These are phyloP conservation scores for Cyprinella venusta DNA, from an alignment of 2,797 vertebrate genomes.

Conservation along the genomic window DNA sequence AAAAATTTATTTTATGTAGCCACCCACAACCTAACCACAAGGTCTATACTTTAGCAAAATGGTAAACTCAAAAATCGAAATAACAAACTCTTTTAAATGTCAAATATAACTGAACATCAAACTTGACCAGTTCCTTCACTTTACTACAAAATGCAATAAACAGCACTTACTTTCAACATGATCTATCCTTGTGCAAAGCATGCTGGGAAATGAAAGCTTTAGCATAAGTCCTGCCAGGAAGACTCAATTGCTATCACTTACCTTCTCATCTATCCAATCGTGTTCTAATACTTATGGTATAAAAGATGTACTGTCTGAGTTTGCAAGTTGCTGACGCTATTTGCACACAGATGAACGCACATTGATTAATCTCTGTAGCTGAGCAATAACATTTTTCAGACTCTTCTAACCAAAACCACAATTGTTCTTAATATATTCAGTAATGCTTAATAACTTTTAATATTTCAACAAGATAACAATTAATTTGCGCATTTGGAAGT, in stretches of 20 bases:
- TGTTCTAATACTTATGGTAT: too few relatives aligned
- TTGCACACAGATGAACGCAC: not conserved
- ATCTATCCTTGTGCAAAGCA: too few relatives aligned
- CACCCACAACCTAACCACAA: too few relatives aligned
- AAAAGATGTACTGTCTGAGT: too few relatives aligned
- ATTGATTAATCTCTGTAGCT: not conserved
- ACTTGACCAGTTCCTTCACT: too few relatives aligned
- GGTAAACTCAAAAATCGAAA: not conserved
- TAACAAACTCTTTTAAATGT: not conserved
- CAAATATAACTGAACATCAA: not conserved
- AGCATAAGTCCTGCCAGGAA: too few relatives aligned
- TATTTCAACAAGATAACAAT: not conserved
- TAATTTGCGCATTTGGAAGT: not conserved
- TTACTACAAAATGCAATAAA: not conserved
- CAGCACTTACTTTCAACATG: not conserved
- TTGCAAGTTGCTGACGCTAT: too few relatives aligned
- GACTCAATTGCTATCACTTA: too few relatives aligned
- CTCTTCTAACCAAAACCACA: not conserved
- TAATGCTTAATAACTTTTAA: not conserved
- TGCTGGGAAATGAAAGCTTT: too few relatives aligned
- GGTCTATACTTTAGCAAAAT: not conserved
- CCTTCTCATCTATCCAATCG: too few relatives aligned
- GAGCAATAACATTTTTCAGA: not conserved
- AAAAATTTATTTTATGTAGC: not conserved
- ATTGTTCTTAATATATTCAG: not conserved